Base-by-base conservation (phyloP, 2,888 invertebrate genomes). In the Trimorus sp. region DNA sequence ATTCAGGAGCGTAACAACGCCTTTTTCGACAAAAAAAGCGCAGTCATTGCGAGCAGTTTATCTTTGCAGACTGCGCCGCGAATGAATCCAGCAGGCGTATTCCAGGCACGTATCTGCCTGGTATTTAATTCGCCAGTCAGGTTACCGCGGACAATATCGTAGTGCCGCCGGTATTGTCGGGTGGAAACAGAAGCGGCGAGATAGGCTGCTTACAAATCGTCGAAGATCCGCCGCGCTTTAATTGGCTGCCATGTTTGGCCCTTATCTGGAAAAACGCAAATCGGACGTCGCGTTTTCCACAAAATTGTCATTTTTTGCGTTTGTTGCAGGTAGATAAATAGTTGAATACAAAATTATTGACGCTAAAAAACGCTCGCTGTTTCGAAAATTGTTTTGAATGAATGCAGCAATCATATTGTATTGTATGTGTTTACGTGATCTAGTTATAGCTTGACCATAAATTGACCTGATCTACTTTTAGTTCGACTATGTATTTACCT, bases 11-110 rank as follows among this genome's bases (percentile, higher is more conserved):
- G 26, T 26, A 26, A 26, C 26, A 26, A 26, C 26, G 26, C 26
- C 26, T 62, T 48, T 26, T 48, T 48, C 14, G 11, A 0, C 15
- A 15, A 12, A 15, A 60, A 38, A 69, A 42, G 60, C n/a, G 49
- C 74, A 59, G 63, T 54, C 65, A 65, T 75, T 51, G 65, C 66
- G 12, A 37, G 42, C 53, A 65, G 69, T 82, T 71, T 82, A 70
- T 78, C 71, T 81, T n/a, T 73, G 69, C 58, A 42, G 15, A 45
- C 40, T 51, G 51, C 56, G 68, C 42, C 60, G 45, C 54, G 77
- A 87, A 87, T 84, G 84, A 86, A 83, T 83, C 77, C 70, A 70
- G 42, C 48, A 54, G 71, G 59, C 63, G 80, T 82, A 88, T 88
- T 87, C 87, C 69, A 75, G 79, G 84, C 85, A 85, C 85, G 84